Base-by-base conservation (phyloP, 2,113 vertebrate species). In the Nansenia antarctica region DNA sequence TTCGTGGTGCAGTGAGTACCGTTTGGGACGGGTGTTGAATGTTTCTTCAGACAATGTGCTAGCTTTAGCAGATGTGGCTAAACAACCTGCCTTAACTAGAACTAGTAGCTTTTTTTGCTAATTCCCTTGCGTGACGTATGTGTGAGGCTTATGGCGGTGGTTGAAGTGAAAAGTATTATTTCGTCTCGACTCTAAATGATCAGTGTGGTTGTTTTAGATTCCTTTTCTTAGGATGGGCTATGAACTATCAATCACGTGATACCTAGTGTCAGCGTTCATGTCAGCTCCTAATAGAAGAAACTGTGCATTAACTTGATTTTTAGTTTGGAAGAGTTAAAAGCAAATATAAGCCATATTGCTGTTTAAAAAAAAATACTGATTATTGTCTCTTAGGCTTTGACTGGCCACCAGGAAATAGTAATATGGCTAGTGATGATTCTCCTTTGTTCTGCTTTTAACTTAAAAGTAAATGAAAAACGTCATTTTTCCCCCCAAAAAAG, bases 101-200 rank as follows among this genome's bases (percentile, higher is more conserved):
- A 59, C 30, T 9, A 68, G 42, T 34, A 42, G 68, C 8, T 49
- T 57, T 3, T 39, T 63, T 60, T 34, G n/a, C 27, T 52, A 42
- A 49, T 26, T 64, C n/a, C n/a, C n/a, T n/a, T n/a, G n/a, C n/a
- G n/a, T 65, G 45, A 49, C 12, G 15, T 27, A 30, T 27, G 18
- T 42, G 6, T 31, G 5, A 67, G 12, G 31, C 15, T 12, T 30
- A n/a, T 53, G 63, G 37, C 30, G 18, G 24, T 67, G 63, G 52
- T 65, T 15, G 15, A 52, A 42, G 34, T 66, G 32, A 29, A 62
- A 64, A 37, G 52, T 5, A 32, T 35, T 26, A 8, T 52, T 27
- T 2, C 39, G 0, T 47, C 8, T 2, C 32, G n/a, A n/a, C n/a
- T n/a, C n/a, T n/a, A n/a, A n/a, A n/a, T n/a, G n/a, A 29, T 15